Evolutionary conservation across 2,888 invertebrate genomes (phyloP).

Genomic region (Troides helena): DNA sequence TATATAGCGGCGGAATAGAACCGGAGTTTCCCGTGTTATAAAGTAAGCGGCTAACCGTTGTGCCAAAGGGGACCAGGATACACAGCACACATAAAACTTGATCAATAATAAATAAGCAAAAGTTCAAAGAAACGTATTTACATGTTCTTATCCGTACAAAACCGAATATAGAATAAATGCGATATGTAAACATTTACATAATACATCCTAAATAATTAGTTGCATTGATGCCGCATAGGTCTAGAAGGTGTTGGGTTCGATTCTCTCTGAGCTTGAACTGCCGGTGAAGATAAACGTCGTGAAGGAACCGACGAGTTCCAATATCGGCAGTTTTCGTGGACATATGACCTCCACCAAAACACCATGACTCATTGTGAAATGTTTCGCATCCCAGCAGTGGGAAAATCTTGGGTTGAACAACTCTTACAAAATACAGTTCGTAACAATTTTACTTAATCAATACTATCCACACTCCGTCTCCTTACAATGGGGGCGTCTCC

Average conservation of each 20-base stretch:
- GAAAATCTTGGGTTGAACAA: neutral
- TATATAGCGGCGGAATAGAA: no score
- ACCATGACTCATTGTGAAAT: no score
- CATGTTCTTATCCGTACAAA: neutral
- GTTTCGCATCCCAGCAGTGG: no score
- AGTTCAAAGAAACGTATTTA: neutral
- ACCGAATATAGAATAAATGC: constrained; percentile 8
- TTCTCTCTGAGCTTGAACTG: no score
- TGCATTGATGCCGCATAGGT: constrained; percentile 6
- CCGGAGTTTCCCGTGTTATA: no score
- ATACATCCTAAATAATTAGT: constrained; percentile 4
- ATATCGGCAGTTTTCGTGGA: no score
- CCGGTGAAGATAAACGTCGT: no score
- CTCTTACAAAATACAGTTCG: neutral
- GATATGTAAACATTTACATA: constrained; percentile 1
- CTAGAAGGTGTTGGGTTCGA: no score
- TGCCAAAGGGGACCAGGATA: neutral
- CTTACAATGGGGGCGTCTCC: neutral
- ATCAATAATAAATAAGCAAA: neutral
- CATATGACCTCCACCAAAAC: no score
- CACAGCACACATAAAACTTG: neutral
- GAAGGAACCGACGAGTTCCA: no score
- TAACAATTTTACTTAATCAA: neutral
- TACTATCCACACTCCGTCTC: neutral
- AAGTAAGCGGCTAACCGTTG: no score